These are phyloP conservation scores for Anaspis maculata DNA, from an alignment of 2,888 invertebrate genomes.

Conservation along the genomic window DNA sequence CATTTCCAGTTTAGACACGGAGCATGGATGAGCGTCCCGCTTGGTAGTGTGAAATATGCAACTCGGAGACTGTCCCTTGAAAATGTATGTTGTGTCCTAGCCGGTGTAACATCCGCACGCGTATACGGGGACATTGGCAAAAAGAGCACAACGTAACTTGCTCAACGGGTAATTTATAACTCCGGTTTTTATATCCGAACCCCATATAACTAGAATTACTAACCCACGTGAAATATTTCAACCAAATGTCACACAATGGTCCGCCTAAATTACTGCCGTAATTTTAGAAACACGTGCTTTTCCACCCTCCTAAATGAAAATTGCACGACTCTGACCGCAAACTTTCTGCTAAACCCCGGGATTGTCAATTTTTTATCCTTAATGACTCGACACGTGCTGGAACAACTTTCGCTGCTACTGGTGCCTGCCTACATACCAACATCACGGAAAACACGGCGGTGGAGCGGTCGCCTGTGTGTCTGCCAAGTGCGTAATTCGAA, in stretches of 20 bases:
- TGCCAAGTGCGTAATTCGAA: too few relatives aligned
- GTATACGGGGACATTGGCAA: not conserved
- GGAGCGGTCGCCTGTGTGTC: too few relatives aligned
- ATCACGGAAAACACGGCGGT: too few relatives aligned
- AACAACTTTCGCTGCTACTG: too few relatives aligned
- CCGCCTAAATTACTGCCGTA: constrained; percentile 3
- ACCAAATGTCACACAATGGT: constrained; percentile 2
- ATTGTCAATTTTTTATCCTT: constrained; percentile 5
- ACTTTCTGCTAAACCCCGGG: constrained; percentile 1
- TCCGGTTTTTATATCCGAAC: constrained; percentile 5
- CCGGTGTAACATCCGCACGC: too few relatives aligned
- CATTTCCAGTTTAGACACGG: too few relatives aligned
- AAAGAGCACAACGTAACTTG: constrained; percentile 1
- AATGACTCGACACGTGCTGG: too few relatives aligned
- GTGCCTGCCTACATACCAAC: too few relatives aligned
- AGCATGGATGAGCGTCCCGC: too few relatives aligned
- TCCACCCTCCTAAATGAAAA: constrained; percentile 1
- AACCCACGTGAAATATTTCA: constrained; percentile 8
- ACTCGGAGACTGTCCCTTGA: too few relatives aligned
- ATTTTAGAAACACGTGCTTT: constrained; percentile 5
- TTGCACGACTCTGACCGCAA: constrained; percentile 1
- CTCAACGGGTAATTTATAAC: constrained; percentile 1
- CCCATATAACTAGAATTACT: constrained; percentile 3
- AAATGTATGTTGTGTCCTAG: too few relatives aligned
- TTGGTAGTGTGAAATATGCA: too few relatives aligned